Percentiles rank a stretch among this genome's conserved stretches.
Conservation (phyloP, 2,888 invertebrate species). For the Eristalinus sepulchralis region DNA sequence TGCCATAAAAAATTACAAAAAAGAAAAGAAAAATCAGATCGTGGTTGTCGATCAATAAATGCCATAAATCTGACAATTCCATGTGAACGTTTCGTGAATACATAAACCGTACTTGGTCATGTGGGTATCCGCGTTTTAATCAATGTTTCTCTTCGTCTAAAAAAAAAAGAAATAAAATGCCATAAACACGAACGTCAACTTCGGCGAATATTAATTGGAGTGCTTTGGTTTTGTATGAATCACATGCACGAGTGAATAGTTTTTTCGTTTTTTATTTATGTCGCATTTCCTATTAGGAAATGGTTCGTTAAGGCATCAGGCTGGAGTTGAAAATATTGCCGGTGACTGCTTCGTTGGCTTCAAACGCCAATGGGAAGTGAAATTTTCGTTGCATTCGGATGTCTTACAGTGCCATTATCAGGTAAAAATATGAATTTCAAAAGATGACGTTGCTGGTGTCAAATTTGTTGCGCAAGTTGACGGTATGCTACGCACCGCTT, state of each 20-base stretch:
- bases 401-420: no score
- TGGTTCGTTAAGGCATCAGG: background rate
- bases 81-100: constrained; percentile 6
- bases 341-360: background rate
- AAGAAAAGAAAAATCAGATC: background rate
- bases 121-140: constrained; percentile 2
- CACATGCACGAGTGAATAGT: background rate
- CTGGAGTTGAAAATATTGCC: background rate
- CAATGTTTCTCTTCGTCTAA: background rate
- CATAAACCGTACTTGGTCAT: background rate
- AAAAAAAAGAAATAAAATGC: background rate
- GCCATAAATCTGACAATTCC: constrained; percentile 5
- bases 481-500: no score
- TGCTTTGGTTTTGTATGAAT: background rate
- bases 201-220: background rate
- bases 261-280: background rate
- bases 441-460: no score
- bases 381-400: background rate
- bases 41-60: constrained; percentile 10
- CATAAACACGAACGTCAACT: background rate
- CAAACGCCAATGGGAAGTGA: background rate
- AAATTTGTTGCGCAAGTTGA: no score
- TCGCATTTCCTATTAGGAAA: background rate
- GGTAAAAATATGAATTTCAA: no score
- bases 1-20: background rate